Base-by-base conservation (phyloP, 1,140 invertebrate species). In the Drosophila varians region DNA sequence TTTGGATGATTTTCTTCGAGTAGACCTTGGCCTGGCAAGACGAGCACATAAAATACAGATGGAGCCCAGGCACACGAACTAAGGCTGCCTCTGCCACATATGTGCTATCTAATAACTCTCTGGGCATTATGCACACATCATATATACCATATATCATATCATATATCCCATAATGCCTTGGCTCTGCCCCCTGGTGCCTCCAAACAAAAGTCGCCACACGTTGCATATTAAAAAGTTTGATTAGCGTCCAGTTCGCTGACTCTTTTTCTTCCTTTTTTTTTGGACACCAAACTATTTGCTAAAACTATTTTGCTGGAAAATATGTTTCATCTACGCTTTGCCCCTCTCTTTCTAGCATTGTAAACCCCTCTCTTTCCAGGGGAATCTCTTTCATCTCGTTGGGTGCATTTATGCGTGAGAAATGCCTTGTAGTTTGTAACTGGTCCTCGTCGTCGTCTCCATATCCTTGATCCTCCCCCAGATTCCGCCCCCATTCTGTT, bases 221-320 rank as follows among this genome's bases (percentile, higher is more conserved):
- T 76, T 84, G 80, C 76, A 84, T 84, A 84, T 86, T 86, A 86
- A 84, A 86, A 86, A 87, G 73, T 86, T 86, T 86, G 82, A 86
- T 86, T 86, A 86, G 80, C 84, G 73, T 62, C 68, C 75, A 82
- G 79, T 73, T 74, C 57, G 72, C 57, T 74, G 77, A 55, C 46
- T 52, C 26, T 65, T 18, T 18, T 11, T 4, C 16, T 42, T 42
- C 38, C 38, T 19, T 42, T 72, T 25, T 18, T 8, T 4, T 57
- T 38, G 21, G 23, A 7, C 12, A 36, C 47, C 47, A 68, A 84
- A 86, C 76, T 86, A 84, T 84, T 84, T 79, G 64, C 11, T 21
- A 66, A 57, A 74, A 74, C 52, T 66, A 73, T 74, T 74, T 74
- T 31, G 31, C 74, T 62, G 36, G 65, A 60, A 79, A 58, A 83